Conservation (phyloP, 2,797 vertebrate genomes). For the Coccyzus lansbergi region DNA sequence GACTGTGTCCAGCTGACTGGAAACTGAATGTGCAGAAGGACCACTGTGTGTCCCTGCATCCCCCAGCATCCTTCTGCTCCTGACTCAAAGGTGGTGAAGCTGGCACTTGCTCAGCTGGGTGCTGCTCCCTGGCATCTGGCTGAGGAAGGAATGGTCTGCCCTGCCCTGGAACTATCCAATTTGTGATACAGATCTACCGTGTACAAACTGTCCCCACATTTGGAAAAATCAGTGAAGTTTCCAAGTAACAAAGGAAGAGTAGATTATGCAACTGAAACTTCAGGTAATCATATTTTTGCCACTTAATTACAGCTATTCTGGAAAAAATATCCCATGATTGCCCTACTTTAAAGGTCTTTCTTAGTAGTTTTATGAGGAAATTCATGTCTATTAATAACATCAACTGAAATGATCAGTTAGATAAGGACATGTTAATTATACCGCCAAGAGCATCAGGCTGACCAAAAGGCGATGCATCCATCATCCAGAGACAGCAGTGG, state of each 20-base stretch:
- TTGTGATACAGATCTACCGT: fast-evolving
- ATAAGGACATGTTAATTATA: background rate
- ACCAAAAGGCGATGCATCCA: background rate
- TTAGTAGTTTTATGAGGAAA: background rate
- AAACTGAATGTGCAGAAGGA: background rate
- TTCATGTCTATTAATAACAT: background rate
- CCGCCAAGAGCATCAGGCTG: background rate
- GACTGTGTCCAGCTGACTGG: background rate
- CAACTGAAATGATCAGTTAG: background rate
- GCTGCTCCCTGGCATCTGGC: fast-evolving
- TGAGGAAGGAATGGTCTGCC: background rate
- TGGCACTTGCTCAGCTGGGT: fast-evolving
- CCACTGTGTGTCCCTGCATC: background rate
- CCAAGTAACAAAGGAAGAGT: background rate
- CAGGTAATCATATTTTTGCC: background rate
- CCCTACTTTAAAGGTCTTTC: background rate
- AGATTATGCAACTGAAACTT: background rate
- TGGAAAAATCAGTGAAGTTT: background rate
- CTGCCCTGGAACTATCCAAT: background rate
- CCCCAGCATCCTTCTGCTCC: background rate
- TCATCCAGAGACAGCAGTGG: fast-evolving
- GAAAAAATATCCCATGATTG: background rate
- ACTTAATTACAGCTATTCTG: background rate
- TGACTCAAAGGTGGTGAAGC: background rate
- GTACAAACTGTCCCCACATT: background rate